These are phyloP conservation scores for Tachina lurida DNA, from an alignment of 2,888 invertebrate genomes.

Conservation along the genomic window DNA sequence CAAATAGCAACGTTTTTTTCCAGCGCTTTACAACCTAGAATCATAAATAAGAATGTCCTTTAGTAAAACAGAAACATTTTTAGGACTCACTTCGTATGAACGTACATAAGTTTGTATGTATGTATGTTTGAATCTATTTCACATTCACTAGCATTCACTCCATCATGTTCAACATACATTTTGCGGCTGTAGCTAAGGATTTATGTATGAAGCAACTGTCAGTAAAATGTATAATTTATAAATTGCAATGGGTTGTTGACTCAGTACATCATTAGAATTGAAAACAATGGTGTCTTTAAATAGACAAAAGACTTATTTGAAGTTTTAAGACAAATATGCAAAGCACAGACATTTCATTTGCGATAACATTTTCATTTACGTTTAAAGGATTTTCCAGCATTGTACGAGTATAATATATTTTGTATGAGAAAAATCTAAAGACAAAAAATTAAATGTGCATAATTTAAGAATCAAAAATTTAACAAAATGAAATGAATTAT, in stretches of 20 bases:
- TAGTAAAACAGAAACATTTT: background rate
- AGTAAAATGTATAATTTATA: constrained; percentile 58
- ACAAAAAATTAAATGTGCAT: too few relatives aligned
- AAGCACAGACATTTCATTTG: background rate
- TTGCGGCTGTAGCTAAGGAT: constrained; percentile 48
- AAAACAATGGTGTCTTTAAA: constrained; percentile 21
- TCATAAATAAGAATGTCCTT: too few relatives aligned
- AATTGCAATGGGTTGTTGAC: constrained; percentile 42
- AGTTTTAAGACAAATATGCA: background rate
- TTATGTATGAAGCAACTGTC: constrained; percentile 58
- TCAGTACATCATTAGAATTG: constrained; percentile 20
- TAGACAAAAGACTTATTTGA: background rate
- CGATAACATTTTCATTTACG: constrained; percentile 3
- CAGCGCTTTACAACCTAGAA: too few relatives aligned
- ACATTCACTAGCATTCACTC: background rate
- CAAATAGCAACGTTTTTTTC: too few relatives aligned
- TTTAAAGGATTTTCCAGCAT: background rate
- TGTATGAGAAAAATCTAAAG: too few relatives aligned
- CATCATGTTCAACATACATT: constrained; percentile 18
- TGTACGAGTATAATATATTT: too few relatives aligned
- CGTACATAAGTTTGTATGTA: background rate
- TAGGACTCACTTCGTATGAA: background rate
- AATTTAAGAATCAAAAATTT: too few relatives aligned
- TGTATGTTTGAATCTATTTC: background rate
- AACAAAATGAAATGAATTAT: too few relatives aligned